These are phyloP conservation scores for Orthonyx spaldingii DNA, from an alignment of 2,113 vertebrate genomes.

Conservation along the genomic window DNA sequence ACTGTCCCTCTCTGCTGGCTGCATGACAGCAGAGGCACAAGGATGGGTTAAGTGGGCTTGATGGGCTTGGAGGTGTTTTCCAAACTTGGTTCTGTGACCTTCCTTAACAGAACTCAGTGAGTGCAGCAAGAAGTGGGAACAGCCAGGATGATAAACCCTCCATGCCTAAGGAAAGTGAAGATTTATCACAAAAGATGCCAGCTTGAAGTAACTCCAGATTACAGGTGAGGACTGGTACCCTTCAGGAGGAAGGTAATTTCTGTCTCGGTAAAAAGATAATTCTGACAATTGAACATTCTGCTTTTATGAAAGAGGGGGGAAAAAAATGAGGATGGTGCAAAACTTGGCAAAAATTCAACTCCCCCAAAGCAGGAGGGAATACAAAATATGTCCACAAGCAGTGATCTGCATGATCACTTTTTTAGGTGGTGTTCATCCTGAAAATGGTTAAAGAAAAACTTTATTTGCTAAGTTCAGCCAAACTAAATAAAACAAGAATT, in stretches of 20 bases:
- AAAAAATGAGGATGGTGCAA: not conserved
- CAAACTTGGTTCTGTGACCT: not conserved
- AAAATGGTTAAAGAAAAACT: not conserved
- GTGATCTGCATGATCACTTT: not conserved
- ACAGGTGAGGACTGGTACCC: not conserved
- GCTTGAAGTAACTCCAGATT: not conserved
- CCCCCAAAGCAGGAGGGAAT: not conserved
- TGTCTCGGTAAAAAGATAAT: not conserved
- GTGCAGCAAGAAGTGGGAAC: not conserved
- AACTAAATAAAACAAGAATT: slow-evolving; percentile 15
- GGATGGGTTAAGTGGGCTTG: too few relatives aligned
- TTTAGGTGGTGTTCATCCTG: not conserved
- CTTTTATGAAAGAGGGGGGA: not conserved
- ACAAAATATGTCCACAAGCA: not conserved
- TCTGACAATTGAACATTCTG: not conserved
- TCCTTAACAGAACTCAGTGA: accelerated
- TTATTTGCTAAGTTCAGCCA: not conserved
- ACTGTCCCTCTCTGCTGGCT: accelerated
- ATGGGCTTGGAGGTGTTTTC: not conserved
- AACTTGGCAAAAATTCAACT: not conserved
- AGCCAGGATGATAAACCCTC: not conserved
- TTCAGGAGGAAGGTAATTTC: not conserved
- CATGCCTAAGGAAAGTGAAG: not conserved
- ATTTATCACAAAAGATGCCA: not conserved
- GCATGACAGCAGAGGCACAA: not conserved